phyloP scores from a whole-genome alignment of 2,797 vertebrate species.

The Paramormyrops hopkinsi region DNA sequence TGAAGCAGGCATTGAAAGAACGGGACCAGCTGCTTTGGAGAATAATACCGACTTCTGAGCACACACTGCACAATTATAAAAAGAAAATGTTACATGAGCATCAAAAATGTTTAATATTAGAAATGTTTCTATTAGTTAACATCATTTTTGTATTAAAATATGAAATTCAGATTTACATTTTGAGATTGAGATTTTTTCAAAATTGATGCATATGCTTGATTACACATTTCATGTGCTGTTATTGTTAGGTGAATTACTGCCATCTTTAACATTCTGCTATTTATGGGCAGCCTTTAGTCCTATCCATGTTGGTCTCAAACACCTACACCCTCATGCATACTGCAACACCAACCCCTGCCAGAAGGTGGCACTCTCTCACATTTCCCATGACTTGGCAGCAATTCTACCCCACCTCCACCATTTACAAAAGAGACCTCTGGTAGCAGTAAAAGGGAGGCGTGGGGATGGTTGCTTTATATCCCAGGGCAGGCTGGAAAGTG shows the following conservation, averaged over 20 bases:
- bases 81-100: background rate
- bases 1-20: background rate
- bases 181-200: background rate
- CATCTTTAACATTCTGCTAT: background rate
- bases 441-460: background rate
- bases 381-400: background rate
- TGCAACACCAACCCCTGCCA: background rate
- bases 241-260: background rate
- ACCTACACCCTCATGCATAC: background rate
- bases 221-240: background rate
- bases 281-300: background rate
- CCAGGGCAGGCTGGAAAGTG: background rate
- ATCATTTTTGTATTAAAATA: background rate
- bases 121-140: background rate
- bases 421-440: background rate
- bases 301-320: background rate
- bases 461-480: background rate
- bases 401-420: background rate
- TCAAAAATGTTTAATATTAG: background rate
- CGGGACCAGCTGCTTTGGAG: background rate
- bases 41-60: background rate
- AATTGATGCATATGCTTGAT: background rate
- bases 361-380: background rate
- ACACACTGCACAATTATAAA: background rate
- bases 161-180: background rate